A percentile compares a stretch with the other conserved stretches of the same genome.
Conservation (phyloP, 2,888 invertebrate genomes). For the Nyleta sp. region DNA sequence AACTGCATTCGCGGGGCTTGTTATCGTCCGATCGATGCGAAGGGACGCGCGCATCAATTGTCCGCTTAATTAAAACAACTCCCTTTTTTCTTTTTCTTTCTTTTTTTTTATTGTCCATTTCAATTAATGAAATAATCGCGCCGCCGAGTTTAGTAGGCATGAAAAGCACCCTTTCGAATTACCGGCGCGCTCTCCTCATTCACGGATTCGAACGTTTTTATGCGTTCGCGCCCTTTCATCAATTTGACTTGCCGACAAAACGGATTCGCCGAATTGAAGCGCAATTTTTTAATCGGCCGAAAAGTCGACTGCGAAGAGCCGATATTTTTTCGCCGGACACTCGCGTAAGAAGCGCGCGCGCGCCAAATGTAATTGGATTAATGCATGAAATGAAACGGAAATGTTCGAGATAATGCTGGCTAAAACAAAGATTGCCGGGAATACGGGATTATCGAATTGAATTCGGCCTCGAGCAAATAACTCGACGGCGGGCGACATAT, state of each 20-base stretch:
- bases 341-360: background rate
- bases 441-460: too few species aligned
- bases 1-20: constrained; percentile 45
- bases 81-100: constrained; percentile 16
- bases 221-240: constrained; percentile 4
- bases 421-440: constrained; percentile 27
- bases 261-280: constrained; percentile 16
- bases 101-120: constrained; percentile 40
- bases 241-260: constrained; percentile 6
- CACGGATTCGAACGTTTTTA: constrained; percentile 16
- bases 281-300: constrained; percentile 11
- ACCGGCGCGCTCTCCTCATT: background rate
- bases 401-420: constrained; percentile 4
- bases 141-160: constrained; percentile 15
- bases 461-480: too few species aligned
- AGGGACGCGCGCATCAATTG: constrained; percentile 37
- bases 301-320: constrained; percentile 6
- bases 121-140: constrained; percentile 36
- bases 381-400: constrained; percentile 11
- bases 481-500: too few species aligned
- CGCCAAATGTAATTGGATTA: constrained; percentile 22
- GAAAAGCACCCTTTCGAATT: constrained; percentile 23
- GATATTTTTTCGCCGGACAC: constrained; percentile 1
- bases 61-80: constrained; percentile 47
- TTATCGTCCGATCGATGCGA: constrained; percentile 38